phyloP scores from a whole-genome alignment of 2,113 vertebrate species.

The Gymnarchus niloticus region DNA sequence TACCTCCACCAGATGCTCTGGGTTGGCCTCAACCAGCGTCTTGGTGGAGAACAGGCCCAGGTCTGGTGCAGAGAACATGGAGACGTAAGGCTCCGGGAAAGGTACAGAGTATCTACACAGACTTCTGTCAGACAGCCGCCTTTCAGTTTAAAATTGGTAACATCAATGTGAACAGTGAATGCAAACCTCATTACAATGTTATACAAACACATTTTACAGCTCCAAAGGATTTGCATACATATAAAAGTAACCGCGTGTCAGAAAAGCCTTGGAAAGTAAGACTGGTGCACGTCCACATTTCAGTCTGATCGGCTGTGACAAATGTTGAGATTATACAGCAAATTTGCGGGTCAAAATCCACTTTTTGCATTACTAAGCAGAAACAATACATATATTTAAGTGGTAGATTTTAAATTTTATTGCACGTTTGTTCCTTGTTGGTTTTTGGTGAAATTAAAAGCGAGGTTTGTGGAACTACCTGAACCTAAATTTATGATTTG shows the following conservation, averaged over 20 bases:
- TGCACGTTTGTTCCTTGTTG: background rate
- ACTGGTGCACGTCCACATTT: background rate
- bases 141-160: background rate
- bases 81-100: background rate
- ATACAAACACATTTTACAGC: background rate
- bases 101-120: background rate
- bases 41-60: slow-evolving; percentile 96
- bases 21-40: slow-evolving; percentile 96
- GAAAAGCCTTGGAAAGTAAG: background rate
- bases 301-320: background rate
- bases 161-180: no score
- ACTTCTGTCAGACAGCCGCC: background rate
- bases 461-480: background rate
- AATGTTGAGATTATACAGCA: background rate
- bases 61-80: slow-evolving; percentile 57
- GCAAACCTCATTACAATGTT: background rate
- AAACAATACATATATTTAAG: no score
- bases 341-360: background rate
- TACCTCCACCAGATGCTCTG: slow-evolving; percentile 94
- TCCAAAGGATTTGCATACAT: background rate
- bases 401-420: background rate
- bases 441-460: background rate
- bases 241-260: no score
- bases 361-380: background rate
- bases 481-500: background rate